Conservation (phyloP, 37 sponge, comb jelly and placozoan species). For the Diacarnus erythraeanus region DNA sequence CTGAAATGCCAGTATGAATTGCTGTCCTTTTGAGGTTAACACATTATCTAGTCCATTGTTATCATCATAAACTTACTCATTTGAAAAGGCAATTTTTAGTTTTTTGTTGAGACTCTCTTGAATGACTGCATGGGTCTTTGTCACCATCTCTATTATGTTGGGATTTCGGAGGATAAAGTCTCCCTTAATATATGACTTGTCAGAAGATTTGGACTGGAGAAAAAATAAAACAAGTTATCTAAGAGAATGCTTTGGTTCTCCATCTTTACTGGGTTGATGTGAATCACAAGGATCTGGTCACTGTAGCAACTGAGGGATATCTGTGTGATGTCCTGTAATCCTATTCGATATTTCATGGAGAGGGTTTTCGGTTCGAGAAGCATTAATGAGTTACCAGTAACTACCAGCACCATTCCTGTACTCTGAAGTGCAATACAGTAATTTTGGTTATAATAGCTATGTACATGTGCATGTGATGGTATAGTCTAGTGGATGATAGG, state of each 20-base stretch:
- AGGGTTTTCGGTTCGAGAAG: conserved; percentile 72
- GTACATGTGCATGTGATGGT: neutral
- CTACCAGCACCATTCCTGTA: conserved; percentile 54
- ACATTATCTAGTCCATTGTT: too few relatives aligned
- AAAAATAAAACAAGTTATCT: neutral
- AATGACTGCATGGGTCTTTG: conserved; percentile 59
- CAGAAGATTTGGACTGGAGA: conserved; percentile 29
- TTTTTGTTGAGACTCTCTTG: conserved; percentile 45
- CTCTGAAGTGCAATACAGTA: conserved; percentile 21
- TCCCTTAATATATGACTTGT: conserved; percentile 65
- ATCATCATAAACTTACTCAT: conserved; percentile 29
- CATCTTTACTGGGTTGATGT: conserved; percentile 62
- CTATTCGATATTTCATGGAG: conserved; percentile 57
- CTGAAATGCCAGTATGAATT: too few relatives aligned
- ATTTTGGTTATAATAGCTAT: neutral
- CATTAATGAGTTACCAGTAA: conserved; percentile 62
- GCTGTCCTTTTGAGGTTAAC: too few relatives aligned
- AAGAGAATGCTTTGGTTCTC: neutral
- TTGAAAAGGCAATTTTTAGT: conserved; percentile 28
- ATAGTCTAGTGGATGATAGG: neutral
- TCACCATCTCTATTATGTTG: conserved; percentile 76
- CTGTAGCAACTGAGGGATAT: conserved; percentile 66
- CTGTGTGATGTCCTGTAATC: conserved; percentile 39
- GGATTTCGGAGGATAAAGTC: conserved; percentile 69
- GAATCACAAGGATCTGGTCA: conserved; percentile 71